Evolutionary conservation across 2,113 vertebrate genomes (phyloP), one percentile per base, ranked within the genome.

Genomic region (Odocoileus hemionus): DNA sequence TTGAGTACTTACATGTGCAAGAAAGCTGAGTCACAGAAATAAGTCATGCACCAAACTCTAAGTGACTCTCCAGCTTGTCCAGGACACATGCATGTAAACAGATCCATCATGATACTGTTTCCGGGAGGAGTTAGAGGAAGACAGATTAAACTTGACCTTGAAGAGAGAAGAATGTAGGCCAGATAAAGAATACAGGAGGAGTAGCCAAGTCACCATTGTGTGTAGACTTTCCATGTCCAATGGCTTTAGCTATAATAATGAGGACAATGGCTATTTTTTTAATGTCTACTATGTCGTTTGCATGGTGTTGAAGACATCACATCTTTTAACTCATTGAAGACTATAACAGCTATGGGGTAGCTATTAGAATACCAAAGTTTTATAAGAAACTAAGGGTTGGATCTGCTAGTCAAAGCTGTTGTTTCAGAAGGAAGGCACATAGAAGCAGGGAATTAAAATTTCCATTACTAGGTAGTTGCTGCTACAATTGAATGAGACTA

Each of bases 191-290:
- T 30, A 82, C 23, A n/a, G 45, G 5, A 43, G 33, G 3, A 50
- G n/a, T 1, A 10, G 15, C 12, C 39, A 33, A 94, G 26, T 12
- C 23, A 7, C 11, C 3, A 0, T 1, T 1, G 5, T 7, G 3
- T 55, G 11, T n/a, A 26, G 33, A 54, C 25, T n/a, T 52, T 30
- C 23, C 26, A 21, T n/a, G 23, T 76, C 67, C 39, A 23, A 3
- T 0, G 14, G 16, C 30, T 47, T 70, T n/a, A 43, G n/a, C 33
- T 3, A 5, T 50, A 7, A 50, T 15, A 12, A 26, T 36, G n/a
- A 43, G 13, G 50, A 30, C 16, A 16, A 43, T 19, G 54, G 6
- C 39, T 12, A 2, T 10, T 36, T 64, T 82, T 88, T 57, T 16
- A 86, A 43, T 45, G n/a, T 57, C 50, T 64, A 0, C 78, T 52